Evolutionary conservation across 2,797 vertebrate species (phyloP).

Genomic region (Parambassis ranga): DNA sequence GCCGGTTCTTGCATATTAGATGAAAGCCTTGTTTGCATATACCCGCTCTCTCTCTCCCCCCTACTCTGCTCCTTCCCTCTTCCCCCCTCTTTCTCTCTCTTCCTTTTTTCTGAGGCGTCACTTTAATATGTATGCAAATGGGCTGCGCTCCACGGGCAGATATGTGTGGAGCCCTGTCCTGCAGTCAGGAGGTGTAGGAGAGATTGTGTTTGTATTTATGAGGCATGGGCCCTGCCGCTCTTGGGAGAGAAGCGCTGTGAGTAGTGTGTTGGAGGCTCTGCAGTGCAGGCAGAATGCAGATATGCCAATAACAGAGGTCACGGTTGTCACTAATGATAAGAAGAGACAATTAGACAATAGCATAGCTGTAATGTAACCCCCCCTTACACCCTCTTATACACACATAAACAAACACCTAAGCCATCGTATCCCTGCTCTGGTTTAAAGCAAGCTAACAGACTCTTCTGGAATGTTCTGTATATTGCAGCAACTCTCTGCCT

Average conservation of each 20-base stretch:
- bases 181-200: conserved; percentile 87
- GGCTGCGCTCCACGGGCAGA: conserved; percentile 86
- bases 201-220: conserved; percentile 83
- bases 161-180: conserved; percentile 86
- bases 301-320: conserved; percentile 78
- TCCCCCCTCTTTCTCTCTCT: conserved; percentile 77
- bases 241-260: conserved; percentile 69
- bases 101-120: conserved; percentile 92
- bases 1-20: conserved; percentile 82
- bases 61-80: conserved; percentile 21
- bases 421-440: conserved; percentile 28
- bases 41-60: conserved; percentile 64
- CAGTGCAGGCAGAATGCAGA: conserved; percentile 80
- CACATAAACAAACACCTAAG: conserved; percentile 42
- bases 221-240: conserved; percentile 76
- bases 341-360: conserved; percentile 75
- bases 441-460: conserved; percentile 16
- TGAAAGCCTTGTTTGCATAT: conserved; percentile 85
- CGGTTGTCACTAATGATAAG: conserved; percentile 74
- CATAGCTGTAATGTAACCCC: conserved; percentile 66
- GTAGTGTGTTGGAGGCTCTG: conserved; percentile 72
- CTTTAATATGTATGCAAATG: conserved; percentile 99
- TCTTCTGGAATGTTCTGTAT: conserved; percentile 56
- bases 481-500: conserved; percentile 38
- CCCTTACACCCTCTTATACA: conserved; percentile 27